Base-by-base conservation (phyloP, 2,888 invertebrate genomes). In the Rugalucina vietnamica region DNA sequence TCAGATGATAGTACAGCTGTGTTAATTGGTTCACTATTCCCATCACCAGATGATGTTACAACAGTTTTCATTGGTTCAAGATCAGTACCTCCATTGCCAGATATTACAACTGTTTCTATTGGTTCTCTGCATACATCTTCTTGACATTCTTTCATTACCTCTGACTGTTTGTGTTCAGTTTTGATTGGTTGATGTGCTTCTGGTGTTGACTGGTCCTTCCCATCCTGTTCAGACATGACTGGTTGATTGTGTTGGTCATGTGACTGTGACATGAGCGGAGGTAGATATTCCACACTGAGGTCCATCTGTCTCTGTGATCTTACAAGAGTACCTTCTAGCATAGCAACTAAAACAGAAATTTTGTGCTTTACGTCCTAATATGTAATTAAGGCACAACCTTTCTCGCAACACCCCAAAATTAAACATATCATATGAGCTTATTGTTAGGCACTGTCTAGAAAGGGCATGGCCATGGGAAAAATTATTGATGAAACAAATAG, bases 231-330 rank as follows among this genome's bases (percentile, higher is more conserved):
- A n/a, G n/a, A n/a, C n/a, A n/a, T n/a, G n/a, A n/a, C n/a, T 12
- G 43, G 43, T 18, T 43, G 8, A 43, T 12, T 43, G 18, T 8
- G 10, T 12, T 8, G 43, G 34, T 34, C 34, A 10, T 65, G 12
- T 3, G 10, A 1, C 21, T 32, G 14, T 65, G 65, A 65, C 65
- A 65, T 65, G 2, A 34, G 65, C 8, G 65, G 65, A 34, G 65
- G 34, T 32, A 65, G 29, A 34, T 65, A 65, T 32, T 65, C 65
- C 32, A 73, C 50, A 21, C 29, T 10, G 18, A 73, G 29, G 49
- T 73, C 73, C 32, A 73, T 29, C 5, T 43, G 73, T 21, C 73
- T 24, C 49, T 39, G 73, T 29, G 73, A 3, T n/a, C 50, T 73
- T 32, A 73, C 21, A 21, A 49, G 32, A 4, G 29, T 49, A 2